Percentiles rank a stretch among this genome's conserved stretches.
phyloP scores from a whole-genome alignment of 2,113 vertebrate species.

The Leucopsar rothschildi region DNA sequence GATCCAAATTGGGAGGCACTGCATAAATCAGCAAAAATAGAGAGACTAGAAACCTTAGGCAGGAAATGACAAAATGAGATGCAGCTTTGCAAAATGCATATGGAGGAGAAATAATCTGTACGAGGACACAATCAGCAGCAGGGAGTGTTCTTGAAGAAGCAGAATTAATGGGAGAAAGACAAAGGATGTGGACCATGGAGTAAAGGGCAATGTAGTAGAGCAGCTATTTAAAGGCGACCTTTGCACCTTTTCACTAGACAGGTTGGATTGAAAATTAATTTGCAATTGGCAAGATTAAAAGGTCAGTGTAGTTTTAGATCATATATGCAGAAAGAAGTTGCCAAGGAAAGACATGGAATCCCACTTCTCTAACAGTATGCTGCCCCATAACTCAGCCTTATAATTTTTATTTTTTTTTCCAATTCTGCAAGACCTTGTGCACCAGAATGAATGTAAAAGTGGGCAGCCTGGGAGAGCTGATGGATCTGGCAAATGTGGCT shows the following conservation, averaged over 20 bases:
- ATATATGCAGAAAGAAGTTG: neutral
- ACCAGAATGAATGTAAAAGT: neutral
- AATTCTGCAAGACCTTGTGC: neutral
- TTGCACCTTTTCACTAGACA: neutral
- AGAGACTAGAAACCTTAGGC: conserved; percentile 20
- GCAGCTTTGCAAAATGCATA: neutral
- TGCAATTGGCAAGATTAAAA: conserved; percentile 1
- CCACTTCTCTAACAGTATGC: neutral
- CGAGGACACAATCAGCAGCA: neutral
- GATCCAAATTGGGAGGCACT: conserved; percentile 41
- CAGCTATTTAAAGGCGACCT: conserved; percentile 19
- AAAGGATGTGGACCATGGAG: neutral
- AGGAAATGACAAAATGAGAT: conserved; percentile 52
- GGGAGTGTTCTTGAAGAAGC: neutral
- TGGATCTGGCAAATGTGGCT: neutral
- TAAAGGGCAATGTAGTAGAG: neutral
- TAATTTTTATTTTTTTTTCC: neutral
- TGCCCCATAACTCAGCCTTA: neutral
- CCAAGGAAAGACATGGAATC: neutral
- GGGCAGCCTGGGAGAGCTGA: neutral
- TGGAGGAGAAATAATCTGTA: neutral
- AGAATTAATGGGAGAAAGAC: conserved; percentile 11
- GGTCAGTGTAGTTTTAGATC: neutral
- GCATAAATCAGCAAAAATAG: conserved; percentile 35
- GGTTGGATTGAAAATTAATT: conserved; percentile 13